Conservation (phyloP, 2,888 invertebrate species). For the Griposia aprilina region DNA sequence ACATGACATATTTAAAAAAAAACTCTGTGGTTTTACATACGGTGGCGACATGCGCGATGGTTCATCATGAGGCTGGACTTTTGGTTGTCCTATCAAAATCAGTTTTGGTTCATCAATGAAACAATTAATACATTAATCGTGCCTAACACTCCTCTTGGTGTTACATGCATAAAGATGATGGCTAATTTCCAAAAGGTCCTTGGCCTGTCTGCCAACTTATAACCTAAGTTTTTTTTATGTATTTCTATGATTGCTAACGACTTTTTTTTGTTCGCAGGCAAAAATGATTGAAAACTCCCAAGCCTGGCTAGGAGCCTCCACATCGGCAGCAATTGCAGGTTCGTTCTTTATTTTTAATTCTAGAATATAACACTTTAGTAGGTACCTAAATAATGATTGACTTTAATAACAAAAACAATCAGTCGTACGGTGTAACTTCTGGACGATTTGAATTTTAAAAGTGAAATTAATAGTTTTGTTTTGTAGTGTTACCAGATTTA, state of each 20-base stretch:
- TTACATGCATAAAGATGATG: not conserved
- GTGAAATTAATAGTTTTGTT: not conserved
- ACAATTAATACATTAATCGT: not conserved
- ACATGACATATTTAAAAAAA: constrained; percentile 50
- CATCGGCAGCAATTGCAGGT: constrained; percentile 97
- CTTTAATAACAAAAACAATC: not conserved
- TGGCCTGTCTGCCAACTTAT: not conserved
- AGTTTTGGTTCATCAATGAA: not conserved
- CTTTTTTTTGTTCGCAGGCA: constrained; percentile 92
- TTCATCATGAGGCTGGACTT: not conserved
- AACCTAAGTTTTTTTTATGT: not conserved
- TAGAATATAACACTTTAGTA: not conserved
- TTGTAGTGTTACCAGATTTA: not conserved
- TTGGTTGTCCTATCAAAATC: not conserved
- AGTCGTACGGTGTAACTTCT: not conserved
- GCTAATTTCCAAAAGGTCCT: not conserved
- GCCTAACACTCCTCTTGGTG: not conserved
- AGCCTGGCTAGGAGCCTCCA: constrained; percentile 97
- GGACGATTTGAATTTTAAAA: not conserved
- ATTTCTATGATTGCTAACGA: constrained; percentile 17
- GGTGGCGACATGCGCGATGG: not conserved
- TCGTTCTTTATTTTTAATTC: constrained; percentile 85
- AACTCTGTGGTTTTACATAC: constrained; percentile 47
- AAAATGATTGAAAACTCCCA: constrained; percentile 98
- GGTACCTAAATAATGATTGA: too few species aligned